Conservation (phyloP, 2,888 invertebrate species). For the Torymus tubicola region DNA sequence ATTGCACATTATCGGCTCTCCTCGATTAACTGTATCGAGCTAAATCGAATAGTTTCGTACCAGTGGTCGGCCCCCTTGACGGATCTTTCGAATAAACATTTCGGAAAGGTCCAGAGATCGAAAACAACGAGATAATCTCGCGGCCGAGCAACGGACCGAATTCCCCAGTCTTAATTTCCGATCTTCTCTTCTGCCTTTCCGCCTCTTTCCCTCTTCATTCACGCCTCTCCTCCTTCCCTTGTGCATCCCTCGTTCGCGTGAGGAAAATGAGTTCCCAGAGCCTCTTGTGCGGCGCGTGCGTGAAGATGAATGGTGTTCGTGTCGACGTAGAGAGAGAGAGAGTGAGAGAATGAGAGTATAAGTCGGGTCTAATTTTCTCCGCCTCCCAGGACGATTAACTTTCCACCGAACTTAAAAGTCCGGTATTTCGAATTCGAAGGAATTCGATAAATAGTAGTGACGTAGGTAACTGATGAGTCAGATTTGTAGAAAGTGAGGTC, state of each 20-base stretch:
- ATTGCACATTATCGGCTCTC: too few relatives aligned
- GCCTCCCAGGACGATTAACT: background rate
- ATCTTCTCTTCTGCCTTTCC: background rate
- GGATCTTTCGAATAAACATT: too few relatives aligned
- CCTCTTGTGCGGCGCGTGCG: background rate
- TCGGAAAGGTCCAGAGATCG: too few relatives aligned
- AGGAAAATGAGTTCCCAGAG: constrained; percentile 18
- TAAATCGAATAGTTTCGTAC: too few relatives aligned
- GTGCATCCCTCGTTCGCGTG: background rate
- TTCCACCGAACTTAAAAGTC: background rate
- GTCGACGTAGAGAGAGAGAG: background rate
- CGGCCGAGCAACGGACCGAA: background rate
- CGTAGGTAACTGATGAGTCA: background rate
- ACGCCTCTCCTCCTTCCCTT: background rate
- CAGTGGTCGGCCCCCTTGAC: too few relatives aligned
- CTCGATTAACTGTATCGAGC: too few relatives aligned
- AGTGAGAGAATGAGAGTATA: too few relatives aligned
- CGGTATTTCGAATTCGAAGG: background rate
- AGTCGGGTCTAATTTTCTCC: constrained; percentile 16
- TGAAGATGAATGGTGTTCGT: constrained; percentile 9
- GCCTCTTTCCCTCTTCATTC: background rate
- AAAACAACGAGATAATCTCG: too few relatives aligned
- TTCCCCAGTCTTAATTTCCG: background rate
- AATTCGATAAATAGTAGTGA: too few relatives aligned
- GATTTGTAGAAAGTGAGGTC: background rate